Evolutionary conservation across 1,140 invertebrate species (phyloP).

Genomic region (Melitaea cinxia): DNA sequence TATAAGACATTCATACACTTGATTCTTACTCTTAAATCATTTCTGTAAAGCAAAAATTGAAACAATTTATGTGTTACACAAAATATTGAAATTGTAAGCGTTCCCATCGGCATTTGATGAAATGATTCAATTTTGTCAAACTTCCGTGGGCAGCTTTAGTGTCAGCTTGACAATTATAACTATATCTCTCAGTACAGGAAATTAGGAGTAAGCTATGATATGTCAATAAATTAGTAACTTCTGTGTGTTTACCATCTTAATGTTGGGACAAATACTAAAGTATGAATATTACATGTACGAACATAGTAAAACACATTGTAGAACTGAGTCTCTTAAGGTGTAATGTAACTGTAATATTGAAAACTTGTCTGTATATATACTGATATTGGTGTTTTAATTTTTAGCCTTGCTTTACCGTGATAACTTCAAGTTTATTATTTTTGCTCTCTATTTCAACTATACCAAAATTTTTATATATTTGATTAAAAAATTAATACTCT

Average conservation of each 20-base stretch:
- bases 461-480: not conserved
- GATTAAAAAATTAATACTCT: not conserved
- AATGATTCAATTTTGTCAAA: constrained; percentile 5
- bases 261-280: constrained; percentile 3
- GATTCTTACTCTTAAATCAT: constrained; percentile 5
- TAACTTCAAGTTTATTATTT: not conserved
- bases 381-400: not conserved
- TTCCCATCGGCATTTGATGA: constrained; percentile 15
- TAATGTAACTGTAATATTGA: not conserved
- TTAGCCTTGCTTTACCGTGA: not conserved
- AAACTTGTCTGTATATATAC: constrained; percentile 1
- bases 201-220: constrained; percentile 70
- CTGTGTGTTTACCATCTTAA: constrained; percentile 33
- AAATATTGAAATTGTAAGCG: constrained; percentile 8
- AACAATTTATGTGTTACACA: constrained; percentile 23
- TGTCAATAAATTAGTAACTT: constrained; percentile 63
- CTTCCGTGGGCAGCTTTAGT: constrained; percentile 25
- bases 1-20: constrained; percentile 22
- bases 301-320: constrained; percentile 3
- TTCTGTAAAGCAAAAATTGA: constrained; percentile 22
- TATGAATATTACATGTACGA: not conserved
- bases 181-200: constrained; percentile 81
- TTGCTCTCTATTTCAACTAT: not conserved
- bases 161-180: constrained; percentile 61
- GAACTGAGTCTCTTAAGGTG: constrained; percentile 2